These are phyloP conservation scores for Ectemnius lituratus DNA, from an alignment of 2,888 invertebrate species.

Conservation along the genomic window DNA sequence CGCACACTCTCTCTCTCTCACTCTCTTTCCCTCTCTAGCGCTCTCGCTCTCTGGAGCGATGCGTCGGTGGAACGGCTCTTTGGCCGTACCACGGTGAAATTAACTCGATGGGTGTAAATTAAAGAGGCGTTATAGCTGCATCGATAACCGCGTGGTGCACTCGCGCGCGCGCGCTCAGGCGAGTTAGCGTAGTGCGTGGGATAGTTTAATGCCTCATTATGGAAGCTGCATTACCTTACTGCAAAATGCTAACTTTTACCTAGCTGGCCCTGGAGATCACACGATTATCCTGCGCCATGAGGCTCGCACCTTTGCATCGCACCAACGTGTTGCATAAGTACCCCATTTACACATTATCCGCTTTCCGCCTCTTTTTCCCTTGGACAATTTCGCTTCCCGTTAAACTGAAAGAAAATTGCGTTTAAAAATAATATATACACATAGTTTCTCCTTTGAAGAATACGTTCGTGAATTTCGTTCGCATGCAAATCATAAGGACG, in stretches of 20 bases:
- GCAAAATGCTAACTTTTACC: conserved; percentile 3
- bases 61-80: conserved; percentile 35
- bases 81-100: conserved; percentile 40
- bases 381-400: too few species aligned
- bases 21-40: too few species aligned
- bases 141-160: background rate
- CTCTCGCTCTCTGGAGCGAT: conserved; percentile 14
- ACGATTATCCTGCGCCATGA: too few species aligned
- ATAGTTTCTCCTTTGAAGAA: too few species aligned
- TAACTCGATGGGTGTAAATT: conserved; percentile 34
- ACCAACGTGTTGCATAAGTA: too few species aligned
- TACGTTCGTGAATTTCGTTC: background rate
- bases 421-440: too few species aligned
- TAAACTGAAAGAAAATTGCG: too few species aligned
- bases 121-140: conserved; percentile 33
- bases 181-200: conserved; percentile 2
- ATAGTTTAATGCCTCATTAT: conserved; percentile 7
- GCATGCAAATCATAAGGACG: conserved; percentile 32
- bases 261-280: too few species aligned
- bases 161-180: background rate
- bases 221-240: background rate
- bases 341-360: too few species aligned
- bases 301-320: too few species aligned
- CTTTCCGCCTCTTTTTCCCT: too few species aligned
- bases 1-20: too few species aligned